Percentiles rank a stretch among this genome's conserved stretches.
phyloP scores from a whole-genome alignment of 2,113 vertebrate species.

The Zapornia atra region DNA sequence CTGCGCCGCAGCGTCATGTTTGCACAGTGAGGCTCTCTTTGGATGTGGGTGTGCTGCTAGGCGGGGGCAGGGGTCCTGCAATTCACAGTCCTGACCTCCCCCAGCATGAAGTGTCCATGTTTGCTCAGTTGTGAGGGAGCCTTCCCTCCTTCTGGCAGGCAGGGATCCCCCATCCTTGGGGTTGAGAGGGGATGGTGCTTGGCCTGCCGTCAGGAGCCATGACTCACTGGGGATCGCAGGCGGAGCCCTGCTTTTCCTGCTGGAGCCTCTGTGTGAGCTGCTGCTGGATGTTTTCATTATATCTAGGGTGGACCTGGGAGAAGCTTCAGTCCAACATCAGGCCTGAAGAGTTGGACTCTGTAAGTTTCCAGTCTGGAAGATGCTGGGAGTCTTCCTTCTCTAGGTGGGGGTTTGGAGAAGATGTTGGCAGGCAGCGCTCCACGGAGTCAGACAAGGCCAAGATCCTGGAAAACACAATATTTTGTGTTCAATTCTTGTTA shows the following conservation, averaged over 20 bases:
- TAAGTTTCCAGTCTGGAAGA: slow-evolving; percentile 22
- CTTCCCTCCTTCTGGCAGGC: not conserved
- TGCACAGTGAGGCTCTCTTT: slow-evolving; percentile 23
- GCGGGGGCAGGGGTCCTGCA: not conserved
- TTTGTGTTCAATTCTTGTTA: not conserved
- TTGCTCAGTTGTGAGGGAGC: not conserved
- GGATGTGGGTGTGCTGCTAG: not conserved
- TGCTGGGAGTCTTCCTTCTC: not conserved
- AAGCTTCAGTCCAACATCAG: not conserved
- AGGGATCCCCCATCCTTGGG: slow-evolving; percentile 8
- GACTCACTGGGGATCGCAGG: slow-evolving; percentile 31
- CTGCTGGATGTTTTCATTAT: not conserved
- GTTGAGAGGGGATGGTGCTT: slow-evolving; percentile 29
- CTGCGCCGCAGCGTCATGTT: not conserved
- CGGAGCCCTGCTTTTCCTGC: not conserved
- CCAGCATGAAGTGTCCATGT: not conserved
- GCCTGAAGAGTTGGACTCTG: not conserved
- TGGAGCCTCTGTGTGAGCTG: not conserved
- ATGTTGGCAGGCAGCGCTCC: not conserved
- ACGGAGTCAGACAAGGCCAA: not conserved
- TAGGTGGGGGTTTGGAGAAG: not conserved
- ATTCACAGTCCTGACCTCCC: not conserved
- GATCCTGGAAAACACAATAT: not conserved
- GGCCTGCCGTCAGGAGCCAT: not conserved
- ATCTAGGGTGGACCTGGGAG: slow-evolving; percentile 1